phyloP scores from a whole-genome alignment of 1,140 invertebrate genomes.

The Chironomus striatipennis region DNA sequence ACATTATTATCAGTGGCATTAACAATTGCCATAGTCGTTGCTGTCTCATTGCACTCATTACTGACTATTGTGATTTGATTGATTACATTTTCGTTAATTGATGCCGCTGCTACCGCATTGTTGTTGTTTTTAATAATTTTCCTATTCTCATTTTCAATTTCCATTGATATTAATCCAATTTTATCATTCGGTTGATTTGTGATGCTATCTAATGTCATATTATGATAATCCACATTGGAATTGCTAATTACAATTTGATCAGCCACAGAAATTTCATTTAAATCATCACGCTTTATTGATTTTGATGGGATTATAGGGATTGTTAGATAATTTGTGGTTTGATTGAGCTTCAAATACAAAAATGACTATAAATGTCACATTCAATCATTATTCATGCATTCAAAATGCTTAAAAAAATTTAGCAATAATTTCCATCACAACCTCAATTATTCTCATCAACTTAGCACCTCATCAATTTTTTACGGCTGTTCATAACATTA shows the following conservation, averaged over 20 bases:
- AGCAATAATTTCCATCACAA: too few species aligned
- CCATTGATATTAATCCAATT: not conserved
- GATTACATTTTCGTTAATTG: not conserved
- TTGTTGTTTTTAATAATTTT: too few species aligned
- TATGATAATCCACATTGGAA: conserved; percentile 5
- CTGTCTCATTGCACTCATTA: not conserved
- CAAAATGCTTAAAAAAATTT: too few species aligned
- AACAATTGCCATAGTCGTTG: too few species aligned
- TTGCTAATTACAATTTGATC: not conserved
- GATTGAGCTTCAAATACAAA: too few species aligned
- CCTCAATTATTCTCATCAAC: too few species aligned
- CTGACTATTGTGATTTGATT: not conserved
- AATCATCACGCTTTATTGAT: not conserved
- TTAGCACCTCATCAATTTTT: too few species aligned
- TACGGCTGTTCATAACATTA: too few species aligned
- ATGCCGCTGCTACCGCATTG: not conserved
- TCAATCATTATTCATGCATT: too few species aligned
- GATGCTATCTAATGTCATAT: not conserved
- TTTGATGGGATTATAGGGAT: too few species aligned
- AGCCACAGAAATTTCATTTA: not conserved
- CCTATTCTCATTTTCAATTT: not conserved
- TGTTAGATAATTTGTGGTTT: too few species aligned
- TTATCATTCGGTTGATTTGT: not conserved
- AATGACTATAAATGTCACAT: too few species aligned
- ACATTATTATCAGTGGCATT: not conserved